Percentiles rank a stretch among this genome's conserved stretches.
Conservation (phyloP, 2,888 invertebrate species). For the Lottia scabra region DNA sequence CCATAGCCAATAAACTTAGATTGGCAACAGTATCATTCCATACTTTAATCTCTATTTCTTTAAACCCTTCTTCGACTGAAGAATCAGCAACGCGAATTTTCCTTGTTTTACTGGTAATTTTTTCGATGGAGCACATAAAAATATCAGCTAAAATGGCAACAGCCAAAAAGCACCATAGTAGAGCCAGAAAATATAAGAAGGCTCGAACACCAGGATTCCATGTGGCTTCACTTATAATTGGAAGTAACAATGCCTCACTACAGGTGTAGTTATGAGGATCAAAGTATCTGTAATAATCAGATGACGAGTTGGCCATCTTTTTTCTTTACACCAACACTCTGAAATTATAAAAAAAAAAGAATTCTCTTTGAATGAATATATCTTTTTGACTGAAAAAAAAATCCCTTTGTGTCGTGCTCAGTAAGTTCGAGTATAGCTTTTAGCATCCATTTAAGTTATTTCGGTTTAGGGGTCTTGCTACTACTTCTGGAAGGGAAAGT, state of each 20-base stretch:
- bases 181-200: constrained; percentile 71
- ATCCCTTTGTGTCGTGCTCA: too few species aligned
- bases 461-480: too few species aligned
- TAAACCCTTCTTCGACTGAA: constrained; percentile 51
- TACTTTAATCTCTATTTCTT: constrained; percentile 72
- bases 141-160: constrained; percentile 74
- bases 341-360: neutral
- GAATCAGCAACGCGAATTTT: constrained; percentile 66
- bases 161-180: constrained; percentile 74
- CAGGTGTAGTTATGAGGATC: constrained; percentile 47
- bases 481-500: too few species aligned
- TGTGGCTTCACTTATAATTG: constrained; percentile 70
- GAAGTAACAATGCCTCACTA: constrained; percentile 68
- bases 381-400: too few species aligned
- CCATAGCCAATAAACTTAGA: constrained; percentile 73
- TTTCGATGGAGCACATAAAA: constrained; percentile 75
- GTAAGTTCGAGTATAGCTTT: too few species aligned
- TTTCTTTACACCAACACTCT: neutral
- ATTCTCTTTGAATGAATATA: too few species aligned
- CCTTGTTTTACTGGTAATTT: constrained; percentile 73
- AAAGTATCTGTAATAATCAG: constrained; percentile 5
- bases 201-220: constrained; percentile 70
- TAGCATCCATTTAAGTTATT: too few species aligned
- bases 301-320: neutral
- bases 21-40: constrained; percentile 75